Percentiles rank a stretch among this genome's conserved stretches.
Evolutionary conservation across 2,797 vertebrate genomes (phyloP).

Genomic region (Nannoperca australis): DNA sequence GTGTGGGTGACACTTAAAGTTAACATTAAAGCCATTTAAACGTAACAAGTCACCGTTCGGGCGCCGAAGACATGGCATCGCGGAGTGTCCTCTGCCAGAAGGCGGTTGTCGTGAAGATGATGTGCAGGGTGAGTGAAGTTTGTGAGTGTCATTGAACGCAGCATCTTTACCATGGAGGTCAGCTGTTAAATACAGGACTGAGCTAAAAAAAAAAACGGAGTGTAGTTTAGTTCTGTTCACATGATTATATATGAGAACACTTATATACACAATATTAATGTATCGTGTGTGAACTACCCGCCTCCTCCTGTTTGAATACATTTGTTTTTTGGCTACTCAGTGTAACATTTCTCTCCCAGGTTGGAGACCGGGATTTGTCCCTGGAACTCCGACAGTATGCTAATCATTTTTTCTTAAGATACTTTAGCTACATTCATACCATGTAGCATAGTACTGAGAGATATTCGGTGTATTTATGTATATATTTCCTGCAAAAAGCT

Average conservation of each 20-base stretch:
- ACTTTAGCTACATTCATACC: neutral
- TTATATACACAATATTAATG: neutral
- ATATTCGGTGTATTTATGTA: neutral
- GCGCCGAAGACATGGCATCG: constrained; percentile 63
- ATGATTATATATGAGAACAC: neutral
- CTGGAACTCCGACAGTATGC: rapidly evolving
- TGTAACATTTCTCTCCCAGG: neutral
- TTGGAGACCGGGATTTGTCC: neutral
- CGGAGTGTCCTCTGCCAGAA: constrained; percentile 52
- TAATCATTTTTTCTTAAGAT: neutral
- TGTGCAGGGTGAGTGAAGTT: constrained; percentile 72
- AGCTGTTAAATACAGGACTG: constrained; percentile 1
- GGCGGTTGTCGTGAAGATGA: constrained; percentile 33
- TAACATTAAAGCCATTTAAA: neutral
- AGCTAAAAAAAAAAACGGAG: neutral
- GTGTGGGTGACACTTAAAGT: neutral
- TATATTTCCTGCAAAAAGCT: neutral
- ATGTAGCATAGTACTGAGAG: neutral
- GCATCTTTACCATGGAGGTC: constrained; percentile 49
- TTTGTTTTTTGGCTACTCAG: neutral
- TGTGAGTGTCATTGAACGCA: constrained; percentile 47
- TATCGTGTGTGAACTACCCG: neutral
- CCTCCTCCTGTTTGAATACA: neutral
- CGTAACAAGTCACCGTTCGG: rapidly evolving
- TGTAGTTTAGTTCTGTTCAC: neutral